A percentile compares a stretch with the other conserved stretches of the same genome.
Evolutionary conservation across 2,888 invertebrate genomes (phyloP).

Genomic region (Ephialtes manifestator): DNA sequence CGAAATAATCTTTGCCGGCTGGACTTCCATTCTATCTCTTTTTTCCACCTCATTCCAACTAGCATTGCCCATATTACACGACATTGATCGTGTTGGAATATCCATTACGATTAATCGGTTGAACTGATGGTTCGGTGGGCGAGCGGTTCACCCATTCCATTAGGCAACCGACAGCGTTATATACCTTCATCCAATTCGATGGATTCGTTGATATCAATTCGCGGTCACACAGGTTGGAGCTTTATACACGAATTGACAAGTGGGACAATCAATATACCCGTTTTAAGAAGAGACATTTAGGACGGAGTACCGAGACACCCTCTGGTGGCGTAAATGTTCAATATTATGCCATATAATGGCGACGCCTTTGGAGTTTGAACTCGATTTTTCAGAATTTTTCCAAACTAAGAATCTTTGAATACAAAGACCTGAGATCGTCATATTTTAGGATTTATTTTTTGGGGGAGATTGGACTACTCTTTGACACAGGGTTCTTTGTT

Average conservation of each 20-base stretch:
- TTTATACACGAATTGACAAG: slow-evolving; percentile 77
- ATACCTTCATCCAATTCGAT: slow-evolving; percentile 29
- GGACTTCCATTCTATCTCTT: neutral
- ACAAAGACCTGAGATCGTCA: neutral
- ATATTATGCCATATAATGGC: neutral
- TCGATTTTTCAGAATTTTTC: neutral
- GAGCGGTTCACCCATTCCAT: slow-evolving; percentile 18
- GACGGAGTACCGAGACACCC: neutral
- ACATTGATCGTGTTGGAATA: slow-evolving; percentile 27
- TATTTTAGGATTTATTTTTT: neutral
- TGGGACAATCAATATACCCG: slow-evolving; percentile 75
- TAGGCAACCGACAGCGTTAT: neutral
- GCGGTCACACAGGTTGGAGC: slow-evolving; percentile 40
- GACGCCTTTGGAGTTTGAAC: neutral
- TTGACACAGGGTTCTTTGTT: too few relatives aligned
- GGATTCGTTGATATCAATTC: slow-evolving; percentile 40
- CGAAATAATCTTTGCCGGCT: neutral
- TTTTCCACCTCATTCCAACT: neutral
- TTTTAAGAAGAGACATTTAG: neutral
- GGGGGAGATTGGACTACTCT: too few relatives aligned
- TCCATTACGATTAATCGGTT: slow-evolving; percentile 45
- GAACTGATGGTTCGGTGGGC: slow-evolving; percentile 20
- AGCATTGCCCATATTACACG: slow-evolving; percentile 10
- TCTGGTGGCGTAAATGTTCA: neutral
- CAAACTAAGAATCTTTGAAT: neutral